A percentile compares a stretch with the other conserved stretches of the same genome.
phyloP scores from a whole-genome alignment of 2,113 vertebrate species.

The Riparia riparia region DNA sequence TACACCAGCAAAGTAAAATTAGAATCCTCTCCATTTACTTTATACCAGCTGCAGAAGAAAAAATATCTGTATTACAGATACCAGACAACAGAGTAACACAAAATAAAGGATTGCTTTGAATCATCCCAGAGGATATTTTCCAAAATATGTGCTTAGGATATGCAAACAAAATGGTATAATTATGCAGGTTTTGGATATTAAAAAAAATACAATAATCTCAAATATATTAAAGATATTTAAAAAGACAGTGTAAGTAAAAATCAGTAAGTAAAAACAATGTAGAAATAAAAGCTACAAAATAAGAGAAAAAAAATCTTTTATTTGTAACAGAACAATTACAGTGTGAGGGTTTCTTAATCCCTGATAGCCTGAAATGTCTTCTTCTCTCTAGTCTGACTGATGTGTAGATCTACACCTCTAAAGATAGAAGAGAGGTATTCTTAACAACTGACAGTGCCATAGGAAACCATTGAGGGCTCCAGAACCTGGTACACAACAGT shows the following conservation, averaged over 20 bases:
- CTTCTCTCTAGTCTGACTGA: not conserved
- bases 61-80: conserved; percentile 65
- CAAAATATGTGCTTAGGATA: not conserved
- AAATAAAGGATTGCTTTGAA: conserved; percentile 60
- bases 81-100: conserved; percentile 43
- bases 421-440: not conserved
- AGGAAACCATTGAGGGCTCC: not conserved
- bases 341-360: not conserved
- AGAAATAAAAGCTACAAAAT: not conserved
- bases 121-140: conserved; percentile 18
- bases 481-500: not conserved
- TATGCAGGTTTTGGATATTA: not conserved
- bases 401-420: not conserved
- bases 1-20: conserved; percentile 78
- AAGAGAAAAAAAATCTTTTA: not conserved
- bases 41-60: conserved; percentile 62
- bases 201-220: not conserved
- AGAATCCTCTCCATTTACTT: conserved; percentile 72
- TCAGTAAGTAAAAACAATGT: not conserved
- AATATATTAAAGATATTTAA: not conserved
- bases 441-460: not conserved
- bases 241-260: not conserved
- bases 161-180: not conserved
- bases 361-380: not conserved
- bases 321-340: not conserved